Evolutionary conservation across 2,113 vertebrate genomes (phyloP), one percentile per base, ranked within the genome.

Genomic region (Sceloporus tristichus): DNA sequence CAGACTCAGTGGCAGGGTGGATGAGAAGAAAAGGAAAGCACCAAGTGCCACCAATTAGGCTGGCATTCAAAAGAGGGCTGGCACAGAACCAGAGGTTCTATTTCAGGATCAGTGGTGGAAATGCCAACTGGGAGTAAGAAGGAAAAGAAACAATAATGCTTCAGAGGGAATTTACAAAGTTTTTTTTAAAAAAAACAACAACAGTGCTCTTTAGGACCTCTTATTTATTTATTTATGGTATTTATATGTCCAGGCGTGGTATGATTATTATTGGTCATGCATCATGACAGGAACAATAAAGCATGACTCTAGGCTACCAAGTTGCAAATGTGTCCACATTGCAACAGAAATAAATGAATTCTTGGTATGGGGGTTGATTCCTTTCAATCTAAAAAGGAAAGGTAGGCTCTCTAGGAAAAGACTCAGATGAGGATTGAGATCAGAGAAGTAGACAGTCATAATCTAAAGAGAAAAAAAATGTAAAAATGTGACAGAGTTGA

Each of bases 271-370:
- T 56, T 5, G 21, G 62, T 18, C 19, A 82, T 42, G 53, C 76
- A 42, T 53, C 70, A 88, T 38, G 73, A 29, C 84, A 87, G 54
- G 1, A 0, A 70, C 56, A 0, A 1, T 79, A 70, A 19, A 53
- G 53, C 21, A 74, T 66, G 59, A 56, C 1, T 0, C 3, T 79
- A 4, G 48, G 81, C 3, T 10, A 38, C 74, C 74, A 87, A 42
- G 48, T 68, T 77, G 80, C 74, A 77, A 53, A 75, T 40, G 77
- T 13, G 25, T 56, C 92, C n/a, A 54, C 86, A 27, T 53, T 80
- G 65, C 89, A 75, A 18, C 66, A 29, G 54, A 75, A 78, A 65
- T 76, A 88, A 92, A 80, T 84, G 86, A 87, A 88, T 78, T 0
- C 53, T 25, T 29, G 68, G 23, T 10, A 27, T 9, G 68, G 23